These are phyloP conservation scores for Caenorhabditis panamensis DNA, from an alignment of 2,888 invertebrate species.

Conservation along the genomic window DNA sequence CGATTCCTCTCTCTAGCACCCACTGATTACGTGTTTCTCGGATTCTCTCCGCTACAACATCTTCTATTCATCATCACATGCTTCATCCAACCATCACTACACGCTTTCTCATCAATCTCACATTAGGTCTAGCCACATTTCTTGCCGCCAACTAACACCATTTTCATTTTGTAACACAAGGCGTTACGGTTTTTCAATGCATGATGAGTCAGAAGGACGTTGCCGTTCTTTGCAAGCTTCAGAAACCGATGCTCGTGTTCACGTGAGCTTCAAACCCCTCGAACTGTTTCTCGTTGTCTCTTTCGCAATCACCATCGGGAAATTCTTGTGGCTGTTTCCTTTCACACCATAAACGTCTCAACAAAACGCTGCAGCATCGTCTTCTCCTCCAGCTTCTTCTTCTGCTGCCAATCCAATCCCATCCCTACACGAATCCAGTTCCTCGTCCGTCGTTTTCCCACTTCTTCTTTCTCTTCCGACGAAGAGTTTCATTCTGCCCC, in stretches of 20 bases:
- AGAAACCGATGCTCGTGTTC: no score
- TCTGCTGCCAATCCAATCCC: conserved; percentile 13
- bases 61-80: neutral
- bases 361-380: conserved; percentile 1
- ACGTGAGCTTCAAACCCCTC: neutral
- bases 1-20: no score
- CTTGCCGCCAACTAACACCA: neutral
- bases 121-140: conserved; percentile 10
- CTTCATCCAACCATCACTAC: neutral
- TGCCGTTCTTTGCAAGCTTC: no score
- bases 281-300: conserved; percentile 5
- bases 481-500: conserved; percentile 30
- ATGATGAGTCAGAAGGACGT: no score
- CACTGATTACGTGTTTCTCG: conserved; percentile 9
- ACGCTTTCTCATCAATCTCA: conserved; percentile 10
- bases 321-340: conserved; percentile 31
- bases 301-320: conserved; percentile 4
- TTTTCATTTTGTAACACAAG: neutral
- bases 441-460: neutral
- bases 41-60: neutral
- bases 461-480: neutral
- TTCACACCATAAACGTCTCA: conserved; percentile 45
- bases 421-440: conserved; percentile 36
- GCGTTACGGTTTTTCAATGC: no score
- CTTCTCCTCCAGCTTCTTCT: neutral